Conservation (phyloP, 23 tunicate species). For the Ascidia mentula region DNA sequence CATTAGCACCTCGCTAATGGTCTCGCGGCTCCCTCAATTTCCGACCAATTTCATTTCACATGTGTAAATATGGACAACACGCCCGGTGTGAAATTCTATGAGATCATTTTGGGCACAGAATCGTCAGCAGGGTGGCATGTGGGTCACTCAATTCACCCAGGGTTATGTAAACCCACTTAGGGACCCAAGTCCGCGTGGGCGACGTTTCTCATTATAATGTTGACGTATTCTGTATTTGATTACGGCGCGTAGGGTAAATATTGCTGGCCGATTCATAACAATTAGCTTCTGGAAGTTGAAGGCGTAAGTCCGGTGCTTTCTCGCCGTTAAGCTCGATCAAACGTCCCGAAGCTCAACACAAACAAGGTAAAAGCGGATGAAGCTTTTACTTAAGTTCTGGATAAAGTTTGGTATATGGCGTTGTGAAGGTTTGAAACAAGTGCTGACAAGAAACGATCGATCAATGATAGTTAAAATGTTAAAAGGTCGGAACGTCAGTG, state of each 20-base stretch:
- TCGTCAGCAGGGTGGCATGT: neutral
- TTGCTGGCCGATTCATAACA: neutral
- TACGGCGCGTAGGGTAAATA: neutral
- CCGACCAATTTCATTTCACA: neutral
- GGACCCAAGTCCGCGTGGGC: neutral
- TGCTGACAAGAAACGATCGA: too few species aligned
- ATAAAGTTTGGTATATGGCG: too few species aligned
- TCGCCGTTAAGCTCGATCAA: neutral
- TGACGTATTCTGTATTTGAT: neutral
- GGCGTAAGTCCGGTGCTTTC: neutral
- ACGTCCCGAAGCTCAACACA: neutral
- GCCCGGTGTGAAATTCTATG: neutral
- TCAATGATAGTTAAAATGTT: too few species aligned
- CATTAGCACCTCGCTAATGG: neutral
- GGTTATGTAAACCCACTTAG: slow-evolving; percentile 1
- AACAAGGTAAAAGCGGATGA: too few species aligned
- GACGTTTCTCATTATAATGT: neutral
- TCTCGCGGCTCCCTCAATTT: neutral
- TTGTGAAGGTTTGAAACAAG: too few species aligned
- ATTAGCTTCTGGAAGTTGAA: neutral
- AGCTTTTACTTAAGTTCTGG: too few species aligned
- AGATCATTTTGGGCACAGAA: neutral
- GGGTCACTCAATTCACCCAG: neutral
- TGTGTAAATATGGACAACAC: neutral
- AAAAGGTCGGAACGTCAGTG: too few species aligned